phyloP scores from a whole-genome alignment of 2,113 vertebrate species.

The Pelobates fuscus region DNA sequence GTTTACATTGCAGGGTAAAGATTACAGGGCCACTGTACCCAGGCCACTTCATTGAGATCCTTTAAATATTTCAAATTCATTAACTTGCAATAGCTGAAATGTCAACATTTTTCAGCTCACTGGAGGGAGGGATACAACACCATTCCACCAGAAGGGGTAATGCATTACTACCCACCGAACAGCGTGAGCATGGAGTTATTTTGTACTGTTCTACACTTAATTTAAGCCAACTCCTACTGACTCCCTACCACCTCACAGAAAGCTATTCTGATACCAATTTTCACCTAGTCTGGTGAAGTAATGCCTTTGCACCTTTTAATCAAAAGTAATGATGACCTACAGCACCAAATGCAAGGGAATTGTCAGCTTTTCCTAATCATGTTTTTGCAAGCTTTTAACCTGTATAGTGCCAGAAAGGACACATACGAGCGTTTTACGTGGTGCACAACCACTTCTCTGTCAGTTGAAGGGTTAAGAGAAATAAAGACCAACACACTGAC shows the following conservation, averaged over 20 bases:
- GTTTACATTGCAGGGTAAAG: too few species aligned
- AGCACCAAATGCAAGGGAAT: slow-evolving; percentile 3
- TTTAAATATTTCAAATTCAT: too few species aligned
- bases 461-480: slow-evolving; percentile 8
- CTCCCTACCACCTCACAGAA: slow-evolving; percentile 57
- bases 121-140: background rate
- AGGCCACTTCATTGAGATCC: too few species aligned
- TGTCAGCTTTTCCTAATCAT: slow-evolving; percentile 38
- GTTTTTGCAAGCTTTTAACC: slow-evolving; percentile 37
- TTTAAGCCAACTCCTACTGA: slow-evolving; percentile 11
- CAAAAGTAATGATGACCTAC: slow-evolving; percentile 55
- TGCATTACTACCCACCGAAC: background rate
- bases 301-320: slow-evolving; percentile 59
- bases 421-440: background rate
- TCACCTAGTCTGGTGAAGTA: slow-evolving; percentile 55
- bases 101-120: background rate
- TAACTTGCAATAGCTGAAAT: background rate
- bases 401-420: background rate
- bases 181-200: background rate
- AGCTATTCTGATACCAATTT: slow-evolving; percentile 57
- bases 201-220: background rate
- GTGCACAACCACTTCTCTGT: background rate
- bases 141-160: background rate
- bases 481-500: slow-evolving; percentile 44
- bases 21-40: too few species aligned